Evolutionary conservation across 2,797 vertebrate species (phyloP).

Genomic region (Sorex maritimensis): DNA sequence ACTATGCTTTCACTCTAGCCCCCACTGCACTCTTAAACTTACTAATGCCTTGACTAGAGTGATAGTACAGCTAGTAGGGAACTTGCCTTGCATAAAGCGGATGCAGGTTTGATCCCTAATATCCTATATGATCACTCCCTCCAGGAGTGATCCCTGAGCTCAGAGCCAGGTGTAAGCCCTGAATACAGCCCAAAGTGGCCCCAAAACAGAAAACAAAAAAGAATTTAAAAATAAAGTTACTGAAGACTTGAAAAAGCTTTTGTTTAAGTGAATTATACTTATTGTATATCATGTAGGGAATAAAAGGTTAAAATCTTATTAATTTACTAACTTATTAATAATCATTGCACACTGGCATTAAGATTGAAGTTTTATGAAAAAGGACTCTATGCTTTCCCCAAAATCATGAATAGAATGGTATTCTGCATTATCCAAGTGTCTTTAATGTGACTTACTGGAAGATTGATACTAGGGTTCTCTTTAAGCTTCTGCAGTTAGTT

Average conservation of each 20-base stretch:
- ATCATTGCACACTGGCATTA: conserved; percentile 7
- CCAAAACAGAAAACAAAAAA: too few species aligned
- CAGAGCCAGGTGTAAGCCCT: too few species aligned
- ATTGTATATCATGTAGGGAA: neutral
- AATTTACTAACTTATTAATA: conserved; percentile 15
- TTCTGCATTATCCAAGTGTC: conserved; percentile 31
- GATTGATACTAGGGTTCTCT: conserved; percentile 2
- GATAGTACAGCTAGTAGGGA: too few species aligned
- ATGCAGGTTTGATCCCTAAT: too few species aligned
- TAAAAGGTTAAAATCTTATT: conserved; percentile 1
- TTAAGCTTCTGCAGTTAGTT: neutral
- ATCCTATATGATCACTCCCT: too few species aligned
- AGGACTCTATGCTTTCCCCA: neutral
- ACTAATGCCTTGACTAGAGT: too few species aligned
- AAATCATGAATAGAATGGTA: neutral
- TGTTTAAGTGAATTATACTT: conserved; percentile 21
- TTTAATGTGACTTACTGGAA: conserved; percentile 12
- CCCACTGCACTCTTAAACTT: neutral
- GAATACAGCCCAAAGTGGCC: too few species aligned
- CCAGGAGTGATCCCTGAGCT: too few species aligned
- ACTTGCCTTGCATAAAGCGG: too few species aligned
- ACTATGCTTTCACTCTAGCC: neutral
- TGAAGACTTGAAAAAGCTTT: neutral
- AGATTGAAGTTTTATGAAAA: conserved; percentile 3
- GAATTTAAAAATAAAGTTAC: too few species aligned